Evolutionary conservation across 2,113 vertebrate genomes (phyloP), one percentile per base, ranked within the genome.

Genomic region (Podarcis muralis): DNA sequence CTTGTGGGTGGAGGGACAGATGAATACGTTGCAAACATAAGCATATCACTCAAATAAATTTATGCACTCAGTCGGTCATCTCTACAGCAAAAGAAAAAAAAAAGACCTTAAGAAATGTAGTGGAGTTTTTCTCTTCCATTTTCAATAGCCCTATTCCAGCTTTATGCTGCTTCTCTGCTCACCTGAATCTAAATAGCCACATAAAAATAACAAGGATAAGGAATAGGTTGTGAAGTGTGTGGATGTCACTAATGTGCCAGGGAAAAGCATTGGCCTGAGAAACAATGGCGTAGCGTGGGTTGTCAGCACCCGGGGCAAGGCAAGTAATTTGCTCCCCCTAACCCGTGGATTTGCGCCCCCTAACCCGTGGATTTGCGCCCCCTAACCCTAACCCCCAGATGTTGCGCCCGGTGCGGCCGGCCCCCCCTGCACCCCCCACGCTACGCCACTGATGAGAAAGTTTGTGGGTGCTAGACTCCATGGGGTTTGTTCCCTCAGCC

Each of bases 181-280:
- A 66, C 40, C 16, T 91, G 27, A 80, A 68, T 32, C 74, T 90
- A 16, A 75, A 69, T n/a, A 62, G 57, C 30, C 1, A 25, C 2
- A 83, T 79, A 66, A 88, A 82, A 85, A 84, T 12, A 86, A 92
- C 71, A 81, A 15, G 5, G 9, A 48, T 22, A 90, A 84, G 40
- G 27, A 87, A 76, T 16, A n/a, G 27, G 72, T 59, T 15, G 43
- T 25, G n/a, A 57, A 22, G 59, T 81, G 43, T 12, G 48, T 53
- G 48, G 48, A 11, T 82, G 48, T 6, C 48, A 53, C 9, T 68
- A 85, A 11, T 3, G 12, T 9, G 72, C 3, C 35, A 3, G 80
- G 22, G 16, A 18, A 88, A 89, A 89, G 5, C 74, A 82, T 13
- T 84, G 11, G 1, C 80, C 82, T 48, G 15, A 86, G 8, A n/a